phyloP scores from a whole-genome alignment of 2,113 vertebrate species.

The Puntigrus tetrazona region DNA sequence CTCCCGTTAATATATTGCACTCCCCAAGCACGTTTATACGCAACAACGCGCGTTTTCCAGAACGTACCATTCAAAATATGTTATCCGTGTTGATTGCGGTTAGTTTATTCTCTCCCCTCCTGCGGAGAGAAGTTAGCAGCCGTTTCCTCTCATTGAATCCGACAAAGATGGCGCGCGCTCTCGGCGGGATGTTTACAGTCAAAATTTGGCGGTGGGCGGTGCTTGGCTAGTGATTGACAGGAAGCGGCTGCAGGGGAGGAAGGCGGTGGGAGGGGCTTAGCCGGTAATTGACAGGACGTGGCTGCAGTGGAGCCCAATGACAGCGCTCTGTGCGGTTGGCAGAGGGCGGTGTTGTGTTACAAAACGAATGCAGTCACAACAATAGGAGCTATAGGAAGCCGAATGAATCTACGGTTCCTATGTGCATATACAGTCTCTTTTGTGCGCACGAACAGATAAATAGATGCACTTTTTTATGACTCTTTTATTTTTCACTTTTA shows the following conservation, averaged over 20 bases:
- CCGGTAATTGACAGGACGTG: not conserved
- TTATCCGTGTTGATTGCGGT: constrained; percentile 51
- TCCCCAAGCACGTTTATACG: too few relatives aligned
- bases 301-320: not conserved
- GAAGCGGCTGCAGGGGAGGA: constrained; percentile 57
- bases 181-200: constrained; percentile 81
- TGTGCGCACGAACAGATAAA: not conserved
- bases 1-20: not conserved
- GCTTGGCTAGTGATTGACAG: not conserved
- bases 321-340: constrained; percentile 23
- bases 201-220: constrained; percentile 70
- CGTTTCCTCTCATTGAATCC: constrained; percentile 75
- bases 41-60: too few relatives aligned
- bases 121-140: constrained; percentile 58
- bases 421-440: not conserved
- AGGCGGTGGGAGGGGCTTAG: constrained; percentile 36
- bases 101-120: constrained; percentile 66
- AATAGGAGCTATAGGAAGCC: not conserved
- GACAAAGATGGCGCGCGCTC: constrained; percentile 79
- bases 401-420: not conserved
- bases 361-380: constrained; percentile 22
- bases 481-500: too few relatives aligned
- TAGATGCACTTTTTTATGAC: not conserved
- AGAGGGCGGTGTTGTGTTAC: constrained; percentile 57
- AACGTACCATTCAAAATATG: constrained; percentile 46